Conservation (phyloP, 2,888 invertebrate species). For the Plutella xylostella region DNA sequence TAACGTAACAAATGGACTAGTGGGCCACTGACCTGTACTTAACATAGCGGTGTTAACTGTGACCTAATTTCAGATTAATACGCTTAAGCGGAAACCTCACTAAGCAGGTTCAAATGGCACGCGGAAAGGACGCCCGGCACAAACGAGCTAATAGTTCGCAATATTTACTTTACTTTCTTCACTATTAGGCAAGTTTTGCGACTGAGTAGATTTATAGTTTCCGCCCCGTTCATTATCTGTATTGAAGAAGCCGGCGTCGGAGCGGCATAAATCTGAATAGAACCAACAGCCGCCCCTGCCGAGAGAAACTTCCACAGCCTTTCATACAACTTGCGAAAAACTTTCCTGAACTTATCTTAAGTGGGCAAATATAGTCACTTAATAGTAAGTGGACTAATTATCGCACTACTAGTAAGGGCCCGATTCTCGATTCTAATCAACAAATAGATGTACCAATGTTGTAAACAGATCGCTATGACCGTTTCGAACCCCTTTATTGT, state of each 20-base stretch:
- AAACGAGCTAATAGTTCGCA: conserved; percentile 41
- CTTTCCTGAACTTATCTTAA: background rate
- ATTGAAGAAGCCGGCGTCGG: conserved; percentile 40
- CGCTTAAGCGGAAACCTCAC: conserved; percentile 69
- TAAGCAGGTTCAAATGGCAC: conserved; percentile 61
- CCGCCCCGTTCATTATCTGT: conserved; percentile 67
- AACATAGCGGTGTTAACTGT: conserved; percentile 54
- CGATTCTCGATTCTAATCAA: too few relatives aligned
- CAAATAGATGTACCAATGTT: too few relatives aligned
- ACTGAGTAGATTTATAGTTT: conserved; percentile 67
- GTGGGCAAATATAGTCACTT: too few relatives aligned
- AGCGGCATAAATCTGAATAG: conserved; percentile 67
- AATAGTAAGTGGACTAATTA: too few relatives aligned
- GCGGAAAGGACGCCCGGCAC: conserved; percentile 27
- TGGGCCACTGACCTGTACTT: conserved; percentile 47
- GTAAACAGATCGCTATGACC: too few relatives aligned
- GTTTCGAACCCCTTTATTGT: too few relatives aligned
- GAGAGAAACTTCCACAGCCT: conserved; percentile 38
- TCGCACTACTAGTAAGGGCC: too few relatives aligned
- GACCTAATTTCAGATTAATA: conserved; percentile 69
- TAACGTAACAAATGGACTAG: background rate
- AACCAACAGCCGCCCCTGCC: conserved; percentile 39
- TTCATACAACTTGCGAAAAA: conserved; percentile 29
- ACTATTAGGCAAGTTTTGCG: conserved; percentile 58
- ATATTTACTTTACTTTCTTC: conserved; percentile 51